Percentiles rank a stretch among this genome's conserved stretches.
Conservation (phyloP, 2,113 vertebrate species). For the Callorhinus ursinus region DNA sequence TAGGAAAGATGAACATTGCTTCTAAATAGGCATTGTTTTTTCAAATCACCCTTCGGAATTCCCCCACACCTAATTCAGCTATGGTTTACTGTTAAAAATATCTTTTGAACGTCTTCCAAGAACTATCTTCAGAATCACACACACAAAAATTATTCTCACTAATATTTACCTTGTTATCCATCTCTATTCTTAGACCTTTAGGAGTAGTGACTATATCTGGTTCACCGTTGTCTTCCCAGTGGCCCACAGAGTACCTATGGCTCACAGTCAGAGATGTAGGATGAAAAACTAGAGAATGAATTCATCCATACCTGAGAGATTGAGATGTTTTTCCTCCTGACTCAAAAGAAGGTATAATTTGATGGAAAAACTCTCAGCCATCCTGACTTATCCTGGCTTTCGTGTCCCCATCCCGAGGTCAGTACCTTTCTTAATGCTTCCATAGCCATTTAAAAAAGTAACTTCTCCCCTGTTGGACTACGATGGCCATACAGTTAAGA, state of each 20-base stretch:
- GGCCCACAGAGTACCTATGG: background rate
- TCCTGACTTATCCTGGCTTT: background rate
- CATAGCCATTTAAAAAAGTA: background rate
- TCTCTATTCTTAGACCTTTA: background rate
- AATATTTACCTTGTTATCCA: background rate
- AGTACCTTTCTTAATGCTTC: background rate
- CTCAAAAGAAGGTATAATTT: background rate
- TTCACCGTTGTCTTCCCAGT: background rate
- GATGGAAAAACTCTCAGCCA: background rate
- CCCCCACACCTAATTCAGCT: background rate
- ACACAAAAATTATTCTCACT: background rate
- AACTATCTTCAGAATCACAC: background rate
- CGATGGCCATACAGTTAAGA: background rate
- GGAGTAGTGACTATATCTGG: too few relatives aligned
- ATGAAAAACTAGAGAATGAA: background rate
- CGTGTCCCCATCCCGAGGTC: background rate
- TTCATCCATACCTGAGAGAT: background rate
- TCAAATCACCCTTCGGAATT: background rate
- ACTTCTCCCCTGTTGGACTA: background rate
- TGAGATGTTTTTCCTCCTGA: background rate
- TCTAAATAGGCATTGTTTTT: background rate
- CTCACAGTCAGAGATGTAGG: background rate
- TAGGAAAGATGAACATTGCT: background rate
- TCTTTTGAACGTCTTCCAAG: background rate
- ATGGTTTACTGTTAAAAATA: background rate